Conservation (phyloP, 1,140 invertebrate species). For the Cotesia vestalis region DNA sequence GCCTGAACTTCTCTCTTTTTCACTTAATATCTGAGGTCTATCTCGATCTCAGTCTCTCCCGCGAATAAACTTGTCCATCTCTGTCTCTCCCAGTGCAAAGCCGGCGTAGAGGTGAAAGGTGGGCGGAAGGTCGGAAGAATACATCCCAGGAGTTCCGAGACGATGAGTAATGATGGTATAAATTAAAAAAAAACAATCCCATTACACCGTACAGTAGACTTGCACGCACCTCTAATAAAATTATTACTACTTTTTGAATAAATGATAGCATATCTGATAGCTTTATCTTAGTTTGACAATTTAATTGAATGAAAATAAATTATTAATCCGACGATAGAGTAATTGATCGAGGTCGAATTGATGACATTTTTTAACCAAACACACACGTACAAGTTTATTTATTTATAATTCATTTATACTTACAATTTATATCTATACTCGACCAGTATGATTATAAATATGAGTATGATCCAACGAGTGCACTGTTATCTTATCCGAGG, state of each 20-base stretch:
- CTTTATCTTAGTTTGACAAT: too few species aligned
- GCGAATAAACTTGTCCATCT: too few species aligned
- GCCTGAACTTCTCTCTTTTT: background rate
- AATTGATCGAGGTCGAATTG: slow-evolving; percentile 4
- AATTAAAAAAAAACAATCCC: background rate
- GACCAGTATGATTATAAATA: too few species aligned
- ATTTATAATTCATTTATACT: background rate
- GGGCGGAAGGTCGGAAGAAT: slow-evolving; percentile 15
- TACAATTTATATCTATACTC: background rate
- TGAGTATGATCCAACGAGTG: too few species aligned
- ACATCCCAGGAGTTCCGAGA: slow-evolving; percentile 15
- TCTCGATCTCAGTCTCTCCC: too few species aligned
- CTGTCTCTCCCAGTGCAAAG: too few species aligned
- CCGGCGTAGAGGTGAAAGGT: slow-evolving; percentile 9
- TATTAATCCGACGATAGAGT: background rate
- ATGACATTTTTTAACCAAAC: background rate
- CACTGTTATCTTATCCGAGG: background rate
- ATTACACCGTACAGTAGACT: background rate
- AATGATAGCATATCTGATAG: too few species aligned
- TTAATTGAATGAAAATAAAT: too few species aligned
- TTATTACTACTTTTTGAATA: too few species aligned
- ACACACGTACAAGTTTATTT: background rate
- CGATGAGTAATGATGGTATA: slow-evolving; percentile 21
- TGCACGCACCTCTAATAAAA: background rate
- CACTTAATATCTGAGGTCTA: background rate